Conservation (phyloP, 2,888 invertebrate genomes). For the Stenodema calcarata region DNA sequence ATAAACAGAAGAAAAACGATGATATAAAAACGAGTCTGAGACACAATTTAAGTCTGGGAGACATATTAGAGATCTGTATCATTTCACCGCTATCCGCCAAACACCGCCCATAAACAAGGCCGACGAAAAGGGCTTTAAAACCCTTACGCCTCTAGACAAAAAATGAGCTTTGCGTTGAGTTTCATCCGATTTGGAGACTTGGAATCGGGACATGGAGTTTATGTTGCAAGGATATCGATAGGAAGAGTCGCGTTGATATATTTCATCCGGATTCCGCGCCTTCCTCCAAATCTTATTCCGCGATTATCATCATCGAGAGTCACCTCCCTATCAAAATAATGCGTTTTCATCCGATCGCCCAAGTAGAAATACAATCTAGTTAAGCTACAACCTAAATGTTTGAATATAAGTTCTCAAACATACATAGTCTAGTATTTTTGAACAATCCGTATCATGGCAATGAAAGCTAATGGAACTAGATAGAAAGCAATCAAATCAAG, state of each 20-base stretch:
- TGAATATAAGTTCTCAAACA: too few species aligned
- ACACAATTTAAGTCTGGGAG: not conserved
- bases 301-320: not conserved
- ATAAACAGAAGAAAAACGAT: too few species aligned
- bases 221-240: not conserved
- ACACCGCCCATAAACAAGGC: conserved; percentile 17
- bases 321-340: not conserved
- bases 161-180: not conserved
- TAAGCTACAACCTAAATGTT: too few species aligned
- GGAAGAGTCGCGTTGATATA: not conserved
- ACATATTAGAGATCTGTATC: conserved; percentile 8
- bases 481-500: too few species aligned
- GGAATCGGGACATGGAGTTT: not conserved
- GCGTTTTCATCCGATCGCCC: not conserved
- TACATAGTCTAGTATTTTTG: too few species aligned
- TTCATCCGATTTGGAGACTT: not conserved
- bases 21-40: not conserved
- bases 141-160: not conserved
- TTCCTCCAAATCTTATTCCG: not conserved
- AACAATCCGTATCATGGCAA: too few species aligned
- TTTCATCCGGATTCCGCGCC: not conserved
- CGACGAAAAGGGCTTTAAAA: conserved; percentile 10
- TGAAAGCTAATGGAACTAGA: too few species aligned
- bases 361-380: too few species aligned
- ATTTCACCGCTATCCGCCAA: not conserved